These are phyloP conservation scores for Heteromormyrus szaboi DNA, from an alignment of 2,797 vertebrate species.

Conservation along the genomic window DNA sequence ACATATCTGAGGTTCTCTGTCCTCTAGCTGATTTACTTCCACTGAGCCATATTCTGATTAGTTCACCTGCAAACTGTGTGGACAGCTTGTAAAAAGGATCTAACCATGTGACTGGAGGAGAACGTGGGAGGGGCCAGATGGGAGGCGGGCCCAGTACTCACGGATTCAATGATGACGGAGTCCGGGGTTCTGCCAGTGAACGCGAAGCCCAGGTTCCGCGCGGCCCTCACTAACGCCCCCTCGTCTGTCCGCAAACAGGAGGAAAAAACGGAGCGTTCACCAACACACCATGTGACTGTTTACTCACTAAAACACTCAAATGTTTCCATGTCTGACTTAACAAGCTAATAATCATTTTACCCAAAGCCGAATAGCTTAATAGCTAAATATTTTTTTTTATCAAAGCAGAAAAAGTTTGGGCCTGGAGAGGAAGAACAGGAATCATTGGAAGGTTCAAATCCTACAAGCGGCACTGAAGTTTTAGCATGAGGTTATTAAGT, in stretches of 20 bases:
- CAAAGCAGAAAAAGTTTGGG: neutral
- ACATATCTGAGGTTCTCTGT: neutral
- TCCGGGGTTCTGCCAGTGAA: constrained; percentile 74
- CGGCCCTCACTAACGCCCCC: constrained; percentile 71
- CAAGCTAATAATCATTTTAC: neutral
- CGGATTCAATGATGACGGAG: constrained; percentile 71
- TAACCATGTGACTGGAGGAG: constrained; percentile 32
- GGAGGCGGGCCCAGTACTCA: constrained; percentile 45
- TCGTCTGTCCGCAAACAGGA: constrained; percentile 55
- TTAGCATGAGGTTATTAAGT: neutral
- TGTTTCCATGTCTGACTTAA: neutral
- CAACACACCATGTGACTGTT: neutral
- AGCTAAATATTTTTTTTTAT: neutral
- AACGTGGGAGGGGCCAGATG: constrained; percentile 35
- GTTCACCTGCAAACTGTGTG: neutral
- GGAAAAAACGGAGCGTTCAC: neutral
- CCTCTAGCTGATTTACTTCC: neutral
- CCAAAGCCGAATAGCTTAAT: neutral
- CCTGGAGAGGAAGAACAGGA: neutral
- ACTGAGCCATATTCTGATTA: neutral
- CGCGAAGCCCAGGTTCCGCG: constrained; percentile 65
- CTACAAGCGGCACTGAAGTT: neutral
- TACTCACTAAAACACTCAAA: neutral
- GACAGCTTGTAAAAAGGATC: neutral
- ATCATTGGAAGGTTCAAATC: neutral